phyloP scores from a whole-genome alignment of 2,113 vertebrate genomes.

The Cyphomyrus plagiostoma region DNA sequence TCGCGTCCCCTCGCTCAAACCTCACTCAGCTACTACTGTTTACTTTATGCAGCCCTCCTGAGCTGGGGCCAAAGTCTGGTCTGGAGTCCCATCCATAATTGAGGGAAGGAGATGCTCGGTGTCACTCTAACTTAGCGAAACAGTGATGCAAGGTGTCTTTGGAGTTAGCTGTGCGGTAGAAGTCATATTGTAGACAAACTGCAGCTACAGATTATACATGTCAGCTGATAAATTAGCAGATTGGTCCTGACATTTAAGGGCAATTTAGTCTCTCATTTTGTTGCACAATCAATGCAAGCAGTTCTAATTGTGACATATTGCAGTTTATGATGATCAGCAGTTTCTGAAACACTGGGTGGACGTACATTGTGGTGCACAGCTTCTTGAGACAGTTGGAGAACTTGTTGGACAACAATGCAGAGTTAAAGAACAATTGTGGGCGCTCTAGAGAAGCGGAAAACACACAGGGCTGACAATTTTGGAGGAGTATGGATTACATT shows the following conservation, averaged over 20 bases:
- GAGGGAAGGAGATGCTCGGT: neutral
- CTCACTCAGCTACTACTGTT: neutral
- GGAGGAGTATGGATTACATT: neutral
- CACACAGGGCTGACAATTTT: neutral
- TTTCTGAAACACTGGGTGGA: neutral
- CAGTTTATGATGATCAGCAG: neutral
- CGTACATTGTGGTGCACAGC: neutral
- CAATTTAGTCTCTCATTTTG: neutral
- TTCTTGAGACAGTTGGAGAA: neutral
- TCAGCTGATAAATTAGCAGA: neutral
- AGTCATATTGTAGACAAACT: neutral
- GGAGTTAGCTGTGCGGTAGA: neutral
- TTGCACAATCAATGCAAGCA: neutral
- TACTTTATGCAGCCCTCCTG: neutral
- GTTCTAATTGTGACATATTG: neutral
- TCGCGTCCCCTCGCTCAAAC: conserved; percentile 23
- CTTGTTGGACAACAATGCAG: neutral
- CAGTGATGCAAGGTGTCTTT: neutral
- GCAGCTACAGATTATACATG: neutral
- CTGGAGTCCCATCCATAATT: neutral
- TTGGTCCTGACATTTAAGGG: neutral
- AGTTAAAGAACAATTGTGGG: neutral
- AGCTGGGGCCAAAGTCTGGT: neutral
- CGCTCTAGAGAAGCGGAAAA: neutral
- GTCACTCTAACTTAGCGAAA: neutral